Evolutionary conservation across 2,888 invertebrate species (phyloP).

Genomic region (Tipula vernalis): DNA sequence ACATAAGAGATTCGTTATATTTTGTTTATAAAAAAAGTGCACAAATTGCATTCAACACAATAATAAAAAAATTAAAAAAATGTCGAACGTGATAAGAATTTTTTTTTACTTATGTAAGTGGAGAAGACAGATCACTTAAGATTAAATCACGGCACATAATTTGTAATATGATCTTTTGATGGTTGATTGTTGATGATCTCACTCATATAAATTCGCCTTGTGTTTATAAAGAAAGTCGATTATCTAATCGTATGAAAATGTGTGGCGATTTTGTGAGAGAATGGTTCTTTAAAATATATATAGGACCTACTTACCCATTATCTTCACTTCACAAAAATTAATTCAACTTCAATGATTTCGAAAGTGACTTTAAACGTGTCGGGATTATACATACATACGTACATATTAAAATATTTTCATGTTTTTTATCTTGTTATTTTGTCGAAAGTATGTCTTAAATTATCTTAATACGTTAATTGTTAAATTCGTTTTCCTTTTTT

Average conservation of each 20-base stretch:
- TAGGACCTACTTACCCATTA: not conserved
- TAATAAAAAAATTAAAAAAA: not conserved
- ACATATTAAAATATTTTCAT: not conserved
- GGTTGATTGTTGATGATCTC: not conserved
- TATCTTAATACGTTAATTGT: not conserved
- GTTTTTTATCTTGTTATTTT: not conserved
- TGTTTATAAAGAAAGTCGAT: not conserved
- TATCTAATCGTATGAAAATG: not conserved
- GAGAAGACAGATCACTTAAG: conserved; percentile 4
- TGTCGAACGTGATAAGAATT: not conserved
- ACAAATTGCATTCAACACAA: not conserved
- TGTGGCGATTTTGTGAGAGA: not conserved
- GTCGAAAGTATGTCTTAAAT: not conserved
- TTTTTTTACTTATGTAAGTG: not conserved
- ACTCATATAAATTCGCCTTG: not conserved
- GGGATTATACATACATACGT: not conserved
- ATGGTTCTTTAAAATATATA: not conserved
- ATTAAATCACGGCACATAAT: not conserved
- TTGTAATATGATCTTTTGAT: not conserved
- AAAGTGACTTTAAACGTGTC: not conserved
- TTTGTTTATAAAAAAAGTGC: not conserved
- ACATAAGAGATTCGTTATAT: not conserved
- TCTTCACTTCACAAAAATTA: not conserved
- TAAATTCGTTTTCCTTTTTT: not conserved
- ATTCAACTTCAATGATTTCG: not conserved